A percentile compares a stretch with the other conserved stretches of the same genome.
Evolutionary conservation across 2,888 invertebrate genomes (phyloP).

Genomic region (Macropis europaea): DNA sequence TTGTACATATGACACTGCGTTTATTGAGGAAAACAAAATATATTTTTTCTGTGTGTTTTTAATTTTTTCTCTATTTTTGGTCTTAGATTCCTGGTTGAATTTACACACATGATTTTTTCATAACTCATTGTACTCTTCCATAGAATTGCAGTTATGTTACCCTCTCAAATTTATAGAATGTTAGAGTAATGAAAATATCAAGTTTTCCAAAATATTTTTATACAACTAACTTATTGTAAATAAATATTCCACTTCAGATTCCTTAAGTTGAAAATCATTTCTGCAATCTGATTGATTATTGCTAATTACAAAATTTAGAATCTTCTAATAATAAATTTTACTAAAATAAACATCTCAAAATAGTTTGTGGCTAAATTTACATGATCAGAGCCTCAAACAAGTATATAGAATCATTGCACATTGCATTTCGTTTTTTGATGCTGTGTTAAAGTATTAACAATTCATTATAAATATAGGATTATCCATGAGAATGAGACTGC

Average conservation of each 20-base stretch:
- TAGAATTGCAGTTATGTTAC: conserved; percentile 10
- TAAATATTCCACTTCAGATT: conserved; percentile 54
- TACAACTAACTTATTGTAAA: conserved; percentile 62
- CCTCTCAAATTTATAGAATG: conserved; percentile 34
- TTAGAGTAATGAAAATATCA: conserved; percentile 26
- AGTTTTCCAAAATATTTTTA: conserved; percentile 50
- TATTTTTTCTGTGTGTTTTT: conserved; percentile 69
- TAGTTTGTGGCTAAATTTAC: conserved; percentile 41
- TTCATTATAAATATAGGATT: conserved; percentile 3
- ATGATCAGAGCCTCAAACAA: conserved; percentile 5
- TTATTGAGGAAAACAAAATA: conserved; percentile 66
- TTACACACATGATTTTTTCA: conserved; percentile 20
- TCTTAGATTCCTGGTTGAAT: conserved; percentile 15
- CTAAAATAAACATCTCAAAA: conserved; percentile 59
- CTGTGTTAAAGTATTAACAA: background rate
- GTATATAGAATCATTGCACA: background rate
- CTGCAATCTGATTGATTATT: conserved; percentile 10
- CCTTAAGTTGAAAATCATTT: conserved; percentile 26
- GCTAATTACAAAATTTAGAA: conserved; percentile 38
- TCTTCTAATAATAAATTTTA: conserved; percentile 46
- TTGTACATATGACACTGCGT: conserved; percentile 75
- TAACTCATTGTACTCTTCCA: conserved; percentile 47
- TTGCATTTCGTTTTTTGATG: background rate
- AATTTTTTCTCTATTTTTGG: conserved; percentile 49
- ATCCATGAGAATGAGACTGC: conserved; percentile 50